These are phyloP conservation scores for Polypedilum pembai DNA, from an alignment of 1,140 invertebrate species.

Conservation along the genomic window DNA sequence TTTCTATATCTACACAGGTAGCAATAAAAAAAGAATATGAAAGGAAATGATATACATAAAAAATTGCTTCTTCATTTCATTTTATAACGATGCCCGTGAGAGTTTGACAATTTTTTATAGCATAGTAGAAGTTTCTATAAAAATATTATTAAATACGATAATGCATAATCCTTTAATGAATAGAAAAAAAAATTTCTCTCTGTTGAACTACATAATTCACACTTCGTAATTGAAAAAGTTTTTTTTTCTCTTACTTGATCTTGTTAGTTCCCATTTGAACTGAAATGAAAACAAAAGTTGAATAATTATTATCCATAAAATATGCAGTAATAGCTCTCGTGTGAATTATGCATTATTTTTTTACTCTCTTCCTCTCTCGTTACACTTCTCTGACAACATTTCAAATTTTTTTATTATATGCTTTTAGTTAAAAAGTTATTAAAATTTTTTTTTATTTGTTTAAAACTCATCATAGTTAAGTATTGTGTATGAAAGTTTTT, in stretches of 20 bases:
- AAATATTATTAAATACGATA: neutral
- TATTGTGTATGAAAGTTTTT: too few species aligned
- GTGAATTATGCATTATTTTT: neutral
- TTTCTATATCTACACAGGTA: too few species aligned
- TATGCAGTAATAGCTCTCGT: neutral
- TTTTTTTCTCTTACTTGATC: neutral
- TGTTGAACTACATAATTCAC: neutral
- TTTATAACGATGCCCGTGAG: neutral
- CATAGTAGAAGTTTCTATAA: too few species aligned
- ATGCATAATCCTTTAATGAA: neutral
- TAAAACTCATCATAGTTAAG: too few species aligned
- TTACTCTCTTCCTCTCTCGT: neutral
- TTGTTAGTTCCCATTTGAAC: neutral
- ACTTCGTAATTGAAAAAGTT: conserved; percentile 6
- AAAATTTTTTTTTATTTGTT: neutral
- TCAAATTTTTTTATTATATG: neutral
- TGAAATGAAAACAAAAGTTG: neutral
- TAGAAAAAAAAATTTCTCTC: too few species aligned
- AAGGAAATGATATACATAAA: too few species aligned
- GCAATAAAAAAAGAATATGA: too few species aligned
- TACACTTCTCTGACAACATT: too few species aligned
- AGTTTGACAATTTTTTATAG: neutral
- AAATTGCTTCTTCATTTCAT: too few species aligned
- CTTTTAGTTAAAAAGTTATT: neutral
- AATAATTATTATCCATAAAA: conserved; percentile 22